Base-by-base conservation (phyloP, 2,888 invertebrate genomes). In the Reticulitermes lucifugus region DNA sequence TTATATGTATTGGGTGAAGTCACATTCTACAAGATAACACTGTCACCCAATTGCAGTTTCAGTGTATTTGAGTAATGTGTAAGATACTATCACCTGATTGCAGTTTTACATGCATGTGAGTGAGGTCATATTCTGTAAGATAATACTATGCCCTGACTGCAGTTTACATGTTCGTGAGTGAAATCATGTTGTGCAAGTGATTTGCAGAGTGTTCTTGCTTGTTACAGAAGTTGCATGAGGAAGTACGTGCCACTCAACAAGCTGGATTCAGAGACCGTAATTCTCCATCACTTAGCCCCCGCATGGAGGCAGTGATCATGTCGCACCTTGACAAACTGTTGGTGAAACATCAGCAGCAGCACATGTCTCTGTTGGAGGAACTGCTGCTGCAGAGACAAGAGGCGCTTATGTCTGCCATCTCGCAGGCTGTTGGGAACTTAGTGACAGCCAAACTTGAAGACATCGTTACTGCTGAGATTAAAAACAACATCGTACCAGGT, bases 401-500 rank as follows among this genome's bases (percentile, higher is more conserved):
- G 86, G 90, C 91, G 51, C 88, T 94, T 60, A 89, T 94, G 70
- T 90, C 91, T 70, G 90, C 91, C 22, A 89, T 94, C n/a, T 92
- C 92, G 65, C 93, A 94, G 88, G 91, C 93, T 82, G 89, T 94
- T 21, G 91, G 91, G 70, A 90, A 89, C 89, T 91, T 93, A 75
- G 89, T 94, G 65, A 90, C 92, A 6, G 93, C 92, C 75, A 93
- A 93, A 87, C 89, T 95, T 86, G 93, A 94, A 75, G 91, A 92
- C 84, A 90, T 92, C 4, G 90, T 95, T 1, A 91, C 91, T 83
- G 90, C 92, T 84, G 94, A 95, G 89, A 91, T 86, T 88, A 91
- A 91, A 22, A 91, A 91, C 14, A 89, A 91, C 35, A 89, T 92
- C 25, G 87, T 90, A 22, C 91, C 91, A 87, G 89, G 92, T 91